Conservation (phyloP, 23 tunicate species). For the Trididemnum miniatum region DNA sequence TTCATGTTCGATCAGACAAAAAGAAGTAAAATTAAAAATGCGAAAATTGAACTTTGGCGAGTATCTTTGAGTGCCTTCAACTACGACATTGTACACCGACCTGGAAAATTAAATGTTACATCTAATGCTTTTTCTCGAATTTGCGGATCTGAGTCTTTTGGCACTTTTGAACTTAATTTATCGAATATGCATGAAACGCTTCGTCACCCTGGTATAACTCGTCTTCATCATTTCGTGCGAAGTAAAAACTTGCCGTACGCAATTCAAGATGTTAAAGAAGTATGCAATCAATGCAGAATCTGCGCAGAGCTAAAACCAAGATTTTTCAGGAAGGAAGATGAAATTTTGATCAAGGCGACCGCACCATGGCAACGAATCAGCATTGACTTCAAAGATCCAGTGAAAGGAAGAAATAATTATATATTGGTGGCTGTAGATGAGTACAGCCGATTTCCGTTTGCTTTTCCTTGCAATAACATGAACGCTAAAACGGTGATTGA, state of each 20-base stretch:
- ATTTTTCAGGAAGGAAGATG: background rate
- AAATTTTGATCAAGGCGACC: background rate
- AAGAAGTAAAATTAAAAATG: constrained; percentile 14
- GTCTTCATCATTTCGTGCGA: background rate
- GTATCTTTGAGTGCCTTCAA: background rate
- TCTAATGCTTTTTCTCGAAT: constrained; percentile 4
- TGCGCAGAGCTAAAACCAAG: constrained; percentile 6
- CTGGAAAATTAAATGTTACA: background rate
- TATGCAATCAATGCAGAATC: background rate
- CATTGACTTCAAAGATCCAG: constrained; percentile 17
- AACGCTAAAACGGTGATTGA: background rate
- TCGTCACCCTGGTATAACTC: background rate
- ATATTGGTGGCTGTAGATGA: background rate
- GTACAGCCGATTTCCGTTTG: background rate
- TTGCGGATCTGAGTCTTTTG: background rate
- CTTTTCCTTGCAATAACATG: background rate
- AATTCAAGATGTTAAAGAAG: background rate
- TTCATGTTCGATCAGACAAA: constrained; percentile 18
- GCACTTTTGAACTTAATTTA: no score
- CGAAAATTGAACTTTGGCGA: constrained; percentile 30
- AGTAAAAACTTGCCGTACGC: background rate
- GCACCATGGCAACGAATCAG: background rate
- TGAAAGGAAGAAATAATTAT: constrained; percentile 3
- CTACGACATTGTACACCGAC: constrained; percentile 10
- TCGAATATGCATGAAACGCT: background rate